Conservation (phyloP, 1,140 invertebrate species). For the Araneus ventricosus region DNA sequence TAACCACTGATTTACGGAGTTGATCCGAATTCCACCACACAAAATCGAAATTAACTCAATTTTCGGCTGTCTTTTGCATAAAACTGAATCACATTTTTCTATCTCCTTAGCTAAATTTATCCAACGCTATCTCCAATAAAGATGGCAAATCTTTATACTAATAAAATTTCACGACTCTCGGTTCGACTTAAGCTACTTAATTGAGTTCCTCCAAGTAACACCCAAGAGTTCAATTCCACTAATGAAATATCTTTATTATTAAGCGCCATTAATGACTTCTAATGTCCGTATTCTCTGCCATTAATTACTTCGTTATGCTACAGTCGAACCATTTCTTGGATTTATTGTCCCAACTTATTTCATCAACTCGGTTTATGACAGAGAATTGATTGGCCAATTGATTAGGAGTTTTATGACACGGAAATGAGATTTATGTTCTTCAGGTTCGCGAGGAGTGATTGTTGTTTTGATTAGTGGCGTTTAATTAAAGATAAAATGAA, state of each 20-base stretch:
- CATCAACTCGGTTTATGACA: constrained; percentile 17
- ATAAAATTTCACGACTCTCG: constrained; percentile 20
- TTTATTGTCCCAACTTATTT: constrained; percentile 49
- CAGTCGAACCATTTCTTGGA: constrained; percentile 29
- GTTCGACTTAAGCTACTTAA: constrained; percentile 15
- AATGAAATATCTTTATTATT: constrained; percentile 60
- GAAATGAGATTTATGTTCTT: constrained; percentile 11
- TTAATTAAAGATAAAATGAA: constrained; percentile 2
- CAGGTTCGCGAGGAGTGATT: not conserved
- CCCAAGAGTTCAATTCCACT: constrained; percentile 44
- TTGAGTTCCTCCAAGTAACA: constrained; percentile 23
- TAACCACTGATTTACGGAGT: too few species aligned
- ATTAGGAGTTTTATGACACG: not conserved
- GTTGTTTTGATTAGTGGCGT: not conserved
- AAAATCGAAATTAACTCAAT: not conserved
- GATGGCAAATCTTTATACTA: constrained; percentile 49
- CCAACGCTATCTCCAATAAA: constrained; percentile 18
- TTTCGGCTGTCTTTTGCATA: not conserved
- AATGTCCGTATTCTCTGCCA: constrained; percentile 25
- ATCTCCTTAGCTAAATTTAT: not conserved
- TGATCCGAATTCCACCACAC: too few species aligned
- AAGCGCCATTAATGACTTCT: constrained; percentile 48
- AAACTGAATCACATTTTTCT: not conserved
- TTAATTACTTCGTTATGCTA: constrained; percentile 40
- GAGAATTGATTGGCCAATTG: not conserved